Conservation (phyloP, 2,797 vertebrate species). For the Zalophus californianus region DNA sequence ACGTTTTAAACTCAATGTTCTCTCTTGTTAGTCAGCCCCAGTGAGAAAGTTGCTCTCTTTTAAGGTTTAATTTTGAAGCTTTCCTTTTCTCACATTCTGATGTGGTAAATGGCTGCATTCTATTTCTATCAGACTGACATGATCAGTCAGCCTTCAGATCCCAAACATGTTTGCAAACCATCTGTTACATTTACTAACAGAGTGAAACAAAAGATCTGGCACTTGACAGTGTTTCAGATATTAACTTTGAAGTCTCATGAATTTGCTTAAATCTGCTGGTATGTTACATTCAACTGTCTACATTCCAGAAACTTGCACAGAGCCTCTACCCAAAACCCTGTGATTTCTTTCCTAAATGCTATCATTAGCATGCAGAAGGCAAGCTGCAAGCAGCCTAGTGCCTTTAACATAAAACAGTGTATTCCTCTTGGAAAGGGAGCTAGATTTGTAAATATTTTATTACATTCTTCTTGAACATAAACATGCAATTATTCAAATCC, state of each 20-base stretch:
- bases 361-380: slow-evolving; percentile 79
- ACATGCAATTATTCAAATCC: slow-evolving; percentile 86
- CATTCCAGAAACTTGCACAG: slow-evolving; percentile 50
- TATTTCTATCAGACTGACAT: slow-evolving; percentile 76
- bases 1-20: not conserved
- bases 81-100: slow-evolving; percentile 64
- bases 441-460: slow-evolving; percentile 87
- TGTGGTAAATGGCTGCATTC: slow-evolving; percentile 68
- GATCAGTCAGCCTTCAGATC: slow-evolving; percentile 79
- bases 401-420: slow-evolving; percentile 73
- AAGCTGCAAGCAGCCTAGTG: slow-evolving; percentile 69
- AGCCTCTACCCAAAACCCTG: slow-evolving; percentile 62
- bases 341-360: slow-evolving; percentile 74
- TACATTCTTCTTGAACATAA: slow-evolving; percentile 82
- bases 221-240: slow-evolving; percentile 77
- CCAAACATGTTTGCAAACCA: slow-evolving; percentile 73
- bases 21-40: slow-evolving; percentile 32
- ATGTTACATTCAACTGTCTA: slow-evolving; percentile 70
- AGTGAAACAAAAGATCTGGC: slow-evolving; percentile 71
- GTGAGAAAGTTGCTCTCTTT: slow-evolving; percentile 53
- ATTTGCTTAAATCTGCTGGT: slow-evolving; percentile 59
- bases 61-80: slow-evolving; percentile 73
- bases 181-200: slow-evolving; percentile 80
- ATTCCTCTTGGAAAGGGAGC: slow-evolving; percentile 77
- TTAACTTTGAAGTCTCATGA: slow-evolving; percentile 72